Conservation (phyloP, 2,888 invertebrate genomes). For the Acheta domesticus region DNA sequence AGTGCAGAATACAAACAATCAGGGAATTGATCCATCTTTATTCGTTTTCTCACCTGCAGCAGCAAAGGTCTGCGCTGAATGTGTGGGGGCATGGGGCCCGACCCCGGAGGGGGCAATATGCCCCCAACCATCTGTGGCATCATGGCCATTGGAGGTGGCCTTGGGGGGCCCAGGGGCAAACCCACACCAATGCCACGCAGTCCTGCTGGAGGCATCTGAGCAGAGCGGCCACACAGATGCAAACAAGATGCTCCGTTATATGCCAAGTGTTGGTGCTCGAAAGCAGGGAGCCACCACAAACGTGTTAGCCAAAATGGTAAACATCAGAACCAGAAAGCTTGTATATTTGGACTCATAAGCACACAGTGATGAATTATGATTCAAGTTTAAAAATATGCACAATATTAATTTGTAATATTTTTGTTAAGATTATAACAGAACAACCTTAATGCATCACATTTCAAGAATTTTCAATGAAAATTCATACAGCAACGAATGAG, state of each 20-base stretch:
- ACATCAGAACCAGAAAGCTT: constrained; percentile 1
- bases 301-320: constrained; percentile 3
- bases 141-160: constrained; percentile 44
- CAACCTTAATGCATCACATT: too few relatives aligned
- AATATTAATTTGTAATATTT: too few relatives aligned
- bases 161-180: constrained; percentile 45
- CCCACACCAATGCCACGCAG: constrained; percentile 46
- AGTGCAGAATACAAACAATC: background rate
- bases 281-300: constrained; percentile 23
- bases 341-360: too few relatives aligned
- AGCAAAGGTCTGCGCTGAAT: constrained; percentile 72
- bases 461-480: too few relatives aligned
- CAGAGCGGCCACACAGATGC: constrained; percentile 4
- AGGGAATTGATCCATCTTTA: background rate
- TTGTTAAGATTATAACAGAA: too few relatives aligned
- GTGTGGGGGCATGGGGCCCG: constrained; percentile 38
- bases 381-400: too few relatives aligned
- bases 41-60: constrained; percentile 70
- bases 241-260: constrained; percentile 18
- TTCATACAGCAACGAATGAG: too few relatives aligned
- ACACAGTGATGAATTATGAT: too few relatives aligned
- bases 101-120: constrained; percentile 45
- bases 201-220: constrained; percentile 31
- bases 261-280: constrained; percentile 23
- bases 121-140: constrained; percentile 40